A percentile compares a stretch with the other conserved stretches of the same genome.
Evolutionary conservation across 2,113 vertebrate genomes (phyloP).

Genomic region (Catagonus wagneri): DNA sequence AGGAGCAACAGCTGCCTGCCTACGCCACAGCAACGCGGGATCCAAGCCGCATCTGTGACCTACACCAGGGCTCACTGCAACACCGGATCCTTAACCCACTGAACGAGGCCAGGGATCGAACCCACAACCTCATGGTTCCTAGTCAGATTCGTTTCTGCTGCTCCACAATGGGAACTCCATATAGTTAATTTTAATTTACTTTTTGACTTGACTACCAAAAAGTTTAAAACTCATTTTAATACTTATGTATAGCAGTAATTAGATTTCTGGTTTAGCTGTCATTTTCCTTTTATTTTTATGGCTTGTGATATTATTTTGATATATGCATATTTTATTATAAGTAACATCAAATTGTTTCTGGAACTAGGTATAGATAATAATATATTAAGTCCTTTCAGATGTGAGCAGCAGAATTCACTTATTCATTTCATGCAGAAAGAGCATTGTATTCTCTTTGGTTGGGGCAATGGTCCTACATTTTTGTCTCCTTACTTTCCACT

Average conservation of each 20-base stretch:
- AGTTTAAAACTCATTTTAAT: background rate
- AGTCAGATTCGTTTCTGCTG: no score
- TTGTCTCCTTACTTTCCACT: background rate
- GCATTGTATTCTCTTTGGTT: background rate
- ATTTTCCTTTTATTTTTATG: conserved; percentile 33
- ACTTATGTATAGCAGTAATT: background rate
- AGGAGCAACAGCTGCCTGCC: no score
- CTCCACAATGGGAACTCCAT: no score
- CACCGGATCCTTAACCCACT: no score
- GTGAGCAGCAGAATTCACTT: background rate
- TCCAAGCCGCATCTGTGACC: no score
- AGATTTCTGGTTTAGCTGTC: background rate
- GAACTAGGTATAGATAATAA: conserved; percentile 1
- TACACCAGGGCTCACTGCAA: no score
- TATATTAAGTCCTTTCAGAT: conserved; percentile 29
- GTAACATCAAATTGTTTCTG: conserved; percentile 33
- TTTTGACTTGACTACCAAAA: conserved; percentile 48
- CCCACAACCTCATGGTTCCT: no score
- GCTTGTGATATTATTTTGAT: conserved; percentile 49
- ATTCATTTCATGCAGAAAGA: conserved; percentile 31
- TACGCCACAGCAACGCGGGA: no score
- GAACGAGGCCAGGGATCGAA: no score
- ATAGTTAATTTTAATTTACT: no score
- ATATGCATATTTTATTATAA: conserved; percentile 19
- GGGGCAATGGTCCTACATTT: background rate